Base-by-base conservation (phyloP, 30 jellyfish, hydroid and myxozoan genomes). In the Chironex yamaguchii region DNA sequence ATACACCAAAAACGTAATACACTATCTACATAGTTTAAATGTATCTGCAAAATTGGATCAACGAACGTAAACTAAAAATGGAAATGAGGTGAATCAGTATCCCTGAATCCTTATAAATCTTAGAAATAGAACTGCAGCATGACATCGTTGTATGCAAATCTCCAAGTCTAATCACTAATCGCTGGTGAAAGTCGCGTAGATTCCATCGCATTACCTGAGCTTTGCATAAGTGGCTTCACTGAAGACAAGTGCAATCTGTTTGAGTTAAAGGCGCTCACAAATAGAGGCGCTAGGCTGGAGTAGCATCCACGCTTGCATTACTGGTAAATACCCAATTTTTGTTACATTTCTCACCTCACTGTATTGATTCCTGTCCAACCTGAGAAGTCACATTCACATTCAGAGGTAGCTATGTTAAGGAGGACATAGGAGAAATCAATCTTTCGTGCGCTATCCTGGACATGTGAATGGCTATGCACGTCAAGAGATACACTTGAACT, bases 191-290 rank as follows among this genome's bases (percentile, higher is more conserved):
- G 22, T 68, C 93, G n/a, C 31, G 48, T 21, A 13, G 34, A 27
- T 83, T 83, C 93, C 93, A 83, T 51, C 87, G 50, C 30, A 83
- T 53, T 53, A 30, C 24, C 67, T 83, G 93, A 17, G 86, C 93
- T 82, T 82, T 31, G 92, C 86, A 67, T 82, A 82, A 32, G 69
- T 49, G 6, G 93, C 93, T 83, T 83, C 93, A 34, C 71, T 81
- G 29, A 83, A 83, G 32, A 68, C 93, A 11, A 83, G 75, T 29
- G 52, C 87, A 69, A 71, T 50, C 33, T 54, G 36, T 13, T 35
- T 36, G 22, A 83, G 69, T 0, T 70, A 49, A 20, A 83, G 79
- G 24, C 63, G 58, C 32, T 28, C 22, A 28, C 52, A 14, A 27
- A 83, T 83, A 36, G 67, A 50, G 31, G 35, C 14, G 62, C 93